Conservation (phyloP, 2,113 vertebrate species). For the Aegypius monachus region DNA sequence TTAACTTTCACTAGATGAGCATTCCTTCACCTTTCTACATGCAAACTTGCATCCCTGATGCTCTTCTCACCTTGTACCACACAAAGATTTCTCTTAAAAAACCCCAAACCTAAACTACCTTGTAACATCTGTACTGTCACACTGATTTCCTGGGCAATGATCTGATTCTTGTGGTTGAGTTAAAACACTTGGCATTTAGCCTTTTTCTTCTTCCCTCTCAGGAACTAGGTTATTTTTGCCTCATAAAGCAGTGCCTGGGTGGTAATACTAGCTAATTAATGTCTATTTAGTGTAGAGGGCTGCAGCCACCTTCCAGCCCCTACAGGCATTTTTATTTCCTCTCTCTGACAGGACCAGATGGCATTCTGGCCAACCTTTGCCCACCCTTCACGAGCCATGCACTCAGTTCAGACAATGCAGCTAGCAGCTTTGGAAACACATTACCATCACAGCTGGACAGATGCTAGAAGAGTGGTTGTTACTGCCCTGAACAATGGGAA, state of each 20-base stretch:
- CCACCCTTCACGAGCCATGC: neutral
- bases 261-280: slow-evolving; percentile 5
- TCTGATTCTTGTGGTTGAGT: neutral
- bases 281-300: neutral
- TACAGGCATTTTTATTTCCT: neutral
- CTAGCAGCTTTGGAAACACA: neutral
- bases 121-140: neutral
- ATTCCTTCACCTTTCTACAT: neutral
- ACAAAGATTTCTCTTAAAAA: neutral
- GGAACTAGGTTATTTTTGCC: neutral
- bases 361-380: neutral
- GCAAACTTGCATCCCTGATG: neutral
- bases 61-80: neutral
- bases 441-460: neutral
- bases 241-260: neutral
- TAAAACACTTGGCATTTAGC: neutral
- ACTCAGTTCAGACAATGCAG: neutral
- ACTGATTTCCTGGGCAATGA: neutral
- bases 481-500: neutral
- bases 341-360: slow-evolving; percentile 2
- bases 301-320: neutral
- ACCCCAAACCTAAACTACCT: neutral
- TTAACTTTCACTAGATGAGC: neutral
- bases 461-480: neutral
- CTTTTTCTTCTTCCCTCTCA: neutral